Evolutionary conservation across 2,888 invertebrate genomes (phyloP).

Genomic region (Caenorhabditis sp.): DNA sequence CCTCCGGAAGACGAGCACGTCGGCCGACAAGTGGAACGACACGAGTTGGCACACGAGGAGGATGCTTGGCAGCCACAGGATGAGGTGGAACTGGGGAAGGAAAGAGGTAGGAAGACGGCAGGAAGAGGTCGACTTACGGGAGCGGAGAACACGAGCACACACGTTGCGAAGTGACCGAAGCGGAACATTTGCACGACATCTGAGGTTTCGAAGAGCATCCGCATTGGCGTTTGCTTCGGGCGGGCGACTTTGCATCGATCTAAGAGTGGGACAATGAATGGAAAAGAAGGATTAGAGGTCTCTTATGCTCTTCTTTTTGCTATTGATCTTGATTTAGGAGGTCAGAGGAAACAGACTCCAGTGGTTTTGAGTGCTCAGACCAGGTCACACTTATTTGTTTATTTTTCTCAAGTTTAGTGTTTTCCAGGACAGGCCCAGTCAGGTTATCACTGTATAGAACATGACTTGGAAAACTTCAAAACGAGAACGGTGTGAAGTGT

Average conservation of each 20-base stretch:
- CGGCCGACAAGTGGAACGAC: constrained; percentile 53
- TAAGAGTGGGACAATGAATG: background rate
- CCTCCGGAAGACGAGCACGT: constrained; percentile 45
- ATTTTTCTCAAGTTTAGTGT: background rate
- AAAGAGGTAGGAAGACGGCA: background rate
- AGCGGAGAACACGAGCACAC: constrained; percentile 46
- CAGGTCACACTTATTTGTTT: background rate
- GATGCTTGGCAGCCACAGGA: constrained; percentile 42
- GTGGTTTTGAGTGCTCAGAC: background rate
- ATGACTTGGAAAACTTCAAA: background rate
- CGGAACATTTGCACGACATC: constrained; percentile 51
- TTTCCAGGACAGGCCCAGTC: background rate
- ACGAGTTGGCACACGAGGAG: constrained; percentile 54
- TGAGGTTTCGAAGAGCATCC: constrained; percentile 56
- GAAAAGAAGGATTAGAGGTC: background rate
- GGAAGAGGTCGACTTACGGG: constrained; percentile 8
- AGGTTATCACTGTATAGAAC: background rate
- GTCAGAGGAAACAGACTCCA: too few relatives aligned
- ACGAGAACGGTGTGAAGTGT: background rate
- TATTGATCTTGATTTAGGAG: too few relatives aligned
- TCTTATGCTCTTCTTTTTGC: background rate
- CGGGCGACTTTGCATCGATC: constrained; percentile 34
- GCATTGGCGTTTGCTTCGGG: constrained; percentile 60
- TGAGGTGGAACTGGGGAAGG: constrained; percentile 10
- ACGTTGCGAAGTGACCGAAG: constrained; percentile 34